phyloP scores from a whole-genome alignment of 2,113 vertebrate species.

The Pelusios castaneus region DNA sequence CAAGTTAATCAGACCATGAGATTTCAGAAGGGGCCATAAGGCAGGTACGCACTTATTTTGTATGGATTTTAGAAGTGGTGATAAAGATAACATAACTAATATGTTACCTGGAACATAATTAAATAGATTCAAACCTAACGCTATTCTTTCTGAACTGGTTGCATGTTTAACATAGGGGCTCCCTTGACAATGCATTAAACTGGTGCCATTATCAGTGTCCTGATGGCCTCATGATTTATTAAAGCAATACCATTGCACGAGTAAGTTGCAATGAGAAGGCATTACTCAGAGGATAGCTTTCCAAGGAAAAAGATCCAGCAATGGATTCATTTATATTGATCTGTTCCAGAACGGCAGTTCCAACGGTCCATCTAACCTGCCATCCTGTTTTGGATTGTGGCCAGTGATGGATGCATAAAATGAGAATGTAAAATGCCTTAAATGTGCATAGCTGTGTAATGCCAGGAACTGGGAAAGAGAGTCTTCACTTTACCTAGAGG shows the following conservation, averaged over 20 bases:
- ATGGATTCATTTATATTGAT: neutral
- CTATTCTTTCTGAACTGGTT: neutral
- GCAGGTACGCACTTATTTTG: neutral
- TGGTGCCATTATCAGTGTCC: neutral
- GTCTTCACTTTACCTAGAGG: neutral
- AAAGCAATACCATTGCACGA: neutral
- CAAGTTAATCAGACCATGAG: neutral
- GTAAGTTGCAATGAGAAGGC: neutral
- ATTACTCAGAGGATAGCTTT: neutral
- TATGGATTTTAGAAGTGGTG: neutral
- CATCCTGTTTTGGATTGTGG: neutral
- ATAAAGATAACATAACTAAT: neutral
- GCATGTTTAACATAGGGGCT: neutral
- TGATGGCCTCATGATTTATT: neutral
- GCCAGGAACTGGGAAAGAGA: neutral
- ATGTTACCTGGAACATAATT: neutral
- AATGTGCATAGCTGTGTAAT: neutral
- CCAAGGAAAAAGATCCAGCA: neutral
- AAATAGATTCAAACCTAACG: neutral
- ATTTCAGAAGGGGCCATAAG: neutral
- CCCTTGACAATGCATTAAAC: neutral
- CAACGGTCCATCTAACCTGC: neutral
- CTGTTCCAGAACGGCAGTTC: neutral
- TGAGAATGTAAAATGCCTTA: neutral
- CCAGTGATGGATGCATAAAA: neutral